Evolutionary conservation across 2,113 vertebrate genomes (phyloP).

Genomic region (Pholis gunnellus): DNA sequence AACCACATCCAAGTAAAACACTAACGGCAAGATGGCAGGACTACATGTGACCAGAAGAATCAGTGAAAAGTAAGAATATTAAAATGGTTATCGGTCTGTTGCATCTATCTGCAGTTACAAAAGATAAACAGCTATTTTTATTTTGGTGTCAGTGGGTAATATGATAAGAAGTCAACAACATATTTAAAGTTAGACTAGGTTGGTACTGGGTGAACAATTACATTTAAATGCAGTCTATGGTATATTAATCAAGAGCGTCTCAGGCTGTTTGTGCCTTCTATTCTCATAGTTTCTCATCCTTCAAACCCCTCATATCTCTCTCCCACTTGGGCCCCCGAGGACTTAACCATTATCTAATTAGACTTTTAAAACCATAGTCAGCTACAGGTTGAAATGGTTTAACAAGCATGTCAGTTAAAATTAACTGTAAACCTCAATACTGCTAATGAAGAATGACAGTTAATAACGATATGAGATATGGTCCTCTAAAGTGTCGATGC

Average conservation of each 20-base stretch:
- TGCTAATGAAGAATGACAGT: slow-evolving; percentile 23
- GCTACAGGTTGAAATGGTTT: slow-evolving; percentile 32
- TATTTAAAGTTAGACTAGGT: neutral
- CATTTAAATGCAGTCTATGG: neutral
- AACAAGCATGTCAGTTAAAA: slow-evolving; percentile 50
- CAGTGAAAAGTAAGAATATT: neutral
- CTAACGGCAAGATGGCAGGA: neutral
- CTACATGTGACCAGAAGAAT: neutral
- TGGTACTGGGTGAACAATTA: neutral
- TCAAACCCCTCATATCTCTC: neutral
- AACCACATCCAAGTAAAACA: neutral
- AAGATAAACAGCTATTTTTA: neutral
- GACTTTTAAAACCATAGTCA: slow-evolving; percentile 31
- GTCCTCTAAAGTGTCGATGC: slow-evolving; percentile 8
- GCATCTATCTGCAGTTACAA: neutral
- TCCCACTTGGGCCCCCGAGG: slow-evolving; percentile 17
- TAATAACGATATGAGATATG: slow-evolving; percentile 13
- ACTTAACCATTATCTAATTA: slow-evolving; percentile 59
- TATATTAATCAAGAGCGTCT: neutral
- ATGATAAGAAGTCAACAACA: neutral
- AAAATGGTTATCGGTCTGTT: neutral
- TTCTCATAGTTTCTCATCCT: neutral
- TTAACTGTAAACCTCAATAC: slow-evolving; percentile 5
- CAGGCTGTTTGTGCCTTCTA: neutral
- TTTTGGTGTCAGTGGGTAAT: neutral